Base-by-base conservation (phyloP, 64 coral and sea anemone genomes). In the Porites lutea region DNA sequence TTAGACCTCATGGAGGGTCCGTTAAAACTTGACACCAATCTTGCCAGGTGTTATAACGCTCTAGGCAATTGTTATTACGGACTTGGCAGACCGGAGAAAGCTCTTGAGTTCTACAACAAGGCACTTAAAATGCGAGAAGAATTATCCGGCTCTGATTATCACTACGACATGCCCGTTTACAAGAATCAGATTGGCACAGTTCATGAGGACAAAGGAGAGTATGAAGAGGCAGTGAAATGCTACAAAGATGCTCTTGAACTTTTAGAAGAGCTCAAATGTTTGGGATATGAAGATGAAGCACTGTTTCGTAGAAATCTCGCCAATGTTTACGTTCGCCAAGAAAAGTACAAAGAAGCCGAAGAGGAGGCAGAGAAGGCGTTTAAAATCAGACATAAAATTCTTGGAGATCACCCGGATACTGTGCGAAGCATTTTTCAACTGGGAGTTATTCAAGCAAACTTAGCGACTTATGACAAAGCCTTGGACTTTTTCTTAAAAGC, bases 341-440 rank as follows among this genome's bases (percentile, higher is more conserved):
- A 51, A 13, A 59, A 84, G n/a, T 91, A 83, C 59, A 5, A 75
- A 16, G 52, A 79, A 65, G 78, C 89, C 14, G 6, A 16, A 2
- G 59, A 5, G 51, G 58, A 52, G 22, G 89, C 89, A 4, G 47
- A 83, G 14, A 91, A 60, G 59, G 89, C 89, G 6, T 70, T 59
- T 49, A 48, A 51, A 15, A 81, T 91, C 16, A 72, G 89, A 21
- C 75, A 48, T 8, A 75, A 54, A 52, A 6, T 48, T 3, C 89
- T 91, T 13, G 89, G 70, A 10, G 60, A 64, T 21, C 78, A 91
- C 49, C 61, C 79, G 4, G 66, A 65, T 7, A 91, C 89, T 0
- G 68, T 91, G 59, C 78, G 79, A n/a, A 91, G 89, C 65, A 83
- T 74, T 61, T 91, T 74, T 20, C 89, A 91, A 27, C 54, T 8